Evolutionary conservation across 2,888 invertebrate genomes (phyloP), one percentile per base, ranked within the genome.

Genomic region (Sphaeridia pumilis): DNA sequence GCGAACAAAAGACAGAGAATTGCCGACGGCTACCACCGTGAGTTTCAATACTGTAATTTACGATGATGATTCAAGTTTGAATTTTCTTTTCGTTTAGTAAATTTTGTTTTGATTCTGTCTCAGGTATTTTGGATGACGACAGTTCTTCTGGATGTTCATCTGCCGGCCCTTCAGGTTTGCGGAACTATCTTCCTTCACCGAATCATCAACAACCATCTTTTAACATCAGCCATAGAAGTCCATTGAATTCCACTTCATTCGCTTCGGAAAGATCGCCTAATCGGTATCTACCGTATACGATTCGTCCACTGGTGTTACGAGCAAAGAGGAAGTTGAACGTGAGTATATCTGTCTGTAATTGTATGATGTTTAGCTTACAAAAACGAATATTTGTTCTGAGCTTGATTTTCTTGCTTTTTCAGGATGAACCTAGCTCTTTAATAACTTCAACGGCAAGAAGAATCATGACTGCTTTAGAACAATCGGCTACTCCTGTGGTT

Each of bases 401-500:
- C 34, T 46, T 14, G 24, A 5, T 46, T 27, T 7, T 4, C n/a
- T 34, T 20, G 46, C 10, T 46, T 2, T 20, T 41, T 45, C 38
- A 52, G 52, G 36, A 42, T 46, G 52, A 46, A 17, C 28, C 52
- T 14, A 46, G n/a, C 21, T 22, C 42, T 20, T 38, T 46, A 22
- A 46, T 46, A 42, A 52, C 52, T 7, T 46, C 52, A 12, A 46
- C 52, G 14, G 52, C 52, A n/a, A 38, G 38, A 41, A 36, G 45
- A 41, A 52, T 52, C 12, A 52, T 52, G 25, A 41, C 36, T 41
- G 46, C 52, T 5, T 34, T 52, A 7, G 46, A 52, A 26, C 26
- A 28, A 38, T 27, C 46, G 12, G 35, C 52, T 7, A 46, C 52
- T 26, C 52, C 52, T n/a, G 52, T 52, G 36, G 52, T 52, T 38